These are phyloP conservation scores for Rallus limicola DNA, from an alignment of 2,113 vertebrate genomes.

Conservation along the genomic window DNA sequence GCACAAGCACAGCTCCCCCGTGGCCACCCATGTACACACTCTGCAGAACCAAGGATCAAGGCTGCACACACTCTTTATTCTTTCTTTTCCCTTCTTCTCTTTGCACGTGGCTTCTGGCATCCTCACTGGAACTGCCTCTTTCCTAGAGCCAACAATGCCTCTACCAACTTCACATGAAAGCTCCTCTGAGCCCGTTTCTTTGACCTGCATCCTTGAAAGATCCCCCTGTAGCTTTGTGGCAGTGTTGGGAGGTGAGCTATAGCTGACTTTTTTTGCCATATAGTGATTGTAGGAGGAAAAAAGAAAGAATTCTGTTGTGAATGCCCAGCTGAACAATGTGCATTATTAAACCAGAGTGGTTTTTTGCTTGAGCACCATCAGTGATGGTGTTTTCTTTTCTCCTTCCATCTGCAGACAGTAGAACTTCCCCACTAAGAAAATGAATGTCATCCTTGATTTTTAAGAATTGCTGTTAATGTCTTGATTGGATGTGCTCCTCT, in stretches of 20 bases:
- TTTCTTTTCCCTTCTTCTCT: neutral
- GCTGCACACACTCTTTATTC: neutral
- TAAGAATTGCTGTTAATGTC: neutral
- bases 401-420: neutral
- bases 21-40: accelerated
- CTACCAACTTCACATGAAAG: neutral
- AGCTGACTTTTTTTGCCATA: neutral
- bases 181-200: neutral
- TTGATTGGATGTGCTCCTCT: neutral
- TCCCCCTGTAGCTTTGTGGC: neutral
- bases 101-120: neutral
- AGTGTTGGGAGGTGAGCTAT: neutral
- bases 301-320: neutral
- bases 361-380: neutral
- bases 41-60: neutral
- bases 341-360: neutral
- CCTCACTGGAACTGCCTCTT: neutral
- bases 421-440: neutral
- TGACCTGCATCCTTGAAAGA: accelerated
- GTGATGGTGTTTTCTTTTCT: neutral
- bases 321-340: neutral
- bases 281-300: neutral
- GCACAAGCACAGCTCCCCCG: neutral
- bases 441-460: neutral
- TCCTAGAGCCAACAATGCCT: neutral